Percentiles rank a stretch among this genome's conserved stretches.
Conservation (phyloP, 2,888 invertebrate species). For the Opisthograptis luteolata region DNA sequence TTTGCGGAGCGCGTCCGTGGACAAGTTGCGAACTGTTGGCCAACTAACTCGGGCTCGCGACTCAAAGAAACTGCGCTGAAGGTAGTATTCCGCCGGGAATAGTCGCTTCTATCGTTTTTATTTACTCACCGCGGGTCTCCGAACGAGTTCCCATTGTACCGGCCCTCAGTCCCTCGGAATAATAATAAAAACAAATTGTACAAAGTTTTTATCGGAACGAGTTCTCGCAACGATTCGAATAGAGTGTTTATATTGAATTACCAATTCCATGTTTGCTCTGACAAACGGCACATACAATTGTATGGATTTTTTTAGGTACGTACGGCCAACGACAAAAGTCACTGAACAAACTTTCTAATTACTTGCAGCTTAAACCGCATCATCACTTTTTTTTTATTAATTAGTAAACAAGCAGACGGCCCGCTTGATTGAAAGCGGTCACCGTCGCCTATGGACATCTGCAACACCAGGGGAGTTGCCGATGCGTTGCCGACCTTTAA, state of each 20-base stretch:
- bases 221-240: slow-evolving; percentile 32
- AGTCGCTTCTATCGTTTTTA: slow-evolving; percentile 3
- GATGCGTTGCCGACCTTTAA: too few relatives aligned
- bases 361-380: too few relatives aligned
- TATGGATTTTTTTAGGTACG: slow-evolving; percentile 9
- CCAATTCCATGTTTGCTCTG: slow-evolving; percentile 36
- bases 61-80: not conserved
- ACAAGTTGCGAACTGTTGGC: not conserved
- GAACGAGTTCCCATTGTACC: slow-evolving; percentile 6
- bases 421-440: too few relatives aligned
- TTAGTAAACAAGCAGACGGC: too few relatives aligned
- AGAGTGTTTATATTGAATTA: slow-evolving; percentile 38
- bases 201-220: slow-evolving; percentile 41
- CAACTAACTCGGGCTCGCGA: not conserved
- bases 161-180: slow-evolving; percentile 9
- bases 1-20: not conserved
- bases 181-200: slow-evolving; percentile 47
- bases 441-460: too few relatives aligned
- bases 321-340: too few relatives aligned
- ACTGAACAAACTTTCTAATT: too few relatives aligned
- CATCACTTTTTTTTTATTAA: too few relatives aligned
- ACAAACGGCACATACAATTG: slow-evolving; percentile 30
- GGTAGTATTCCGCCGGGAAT: slow-evolving; percentile 2
- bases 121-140: slow-evolving; percentile 8
- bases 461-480: too few relatives aligned